These are phyloP conservation scores for Halesus radiatus DNA, from an alignment of 1,140 invertebrate species.

Conservation along the genomic window DNA sequence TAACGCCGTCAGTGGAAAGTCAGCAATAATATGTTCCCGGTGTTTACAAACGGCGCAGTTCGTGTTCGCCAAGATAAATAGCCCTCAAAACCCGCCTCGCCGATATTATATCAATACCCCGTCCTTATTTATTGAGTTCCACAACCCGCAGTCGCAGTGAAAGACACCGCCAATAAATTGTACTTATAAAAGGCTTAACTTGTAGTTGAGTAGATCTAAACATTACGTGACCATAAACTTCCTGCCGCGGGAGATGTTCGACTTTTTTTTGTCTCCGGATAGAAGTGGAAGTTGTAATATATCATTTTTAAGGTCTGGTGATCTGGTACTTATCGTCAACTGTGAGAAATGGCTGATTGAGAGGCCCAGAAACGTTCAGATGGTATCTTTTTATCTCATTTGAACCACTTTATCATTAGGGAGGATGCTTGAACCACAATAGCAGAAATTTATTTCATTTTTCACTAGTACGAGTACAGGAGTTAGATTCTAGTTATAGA, in stretches of 20 bases:
- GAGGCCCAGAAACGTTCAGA: neutral
- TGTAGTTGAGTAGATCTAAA: conserved; percentile 11
- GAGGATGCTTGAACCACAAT: too few relatives aligned
- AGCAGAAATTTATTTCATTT: too few relatives aligned
- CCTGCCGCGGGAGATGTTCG: neutral
- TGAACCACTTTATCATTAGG: too few relatives aligned
- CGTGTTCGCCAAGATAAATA: conserved; percentile 8
- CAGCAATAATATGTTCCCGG: conserved; percentile 13
- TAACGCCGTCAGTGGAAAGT: neutral
- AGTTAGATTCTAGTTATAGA: too few relatives aligned
- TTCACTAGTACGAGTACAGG: too few relatives aligned
- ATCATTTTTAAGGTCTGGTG: neutral
- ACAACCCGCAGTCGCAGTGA: neutral
- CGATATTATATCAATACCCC: conserved; percentile 22
- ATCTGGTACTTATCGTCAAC: neutral
- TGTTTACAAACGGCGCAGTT: neutral
- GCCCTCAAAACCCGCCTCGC: neutral
- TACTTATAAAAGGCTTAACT: conserved; percentile 12
- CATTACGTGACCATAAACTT: conserved; percentile 27
- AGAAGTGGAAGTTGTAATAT: neutral
- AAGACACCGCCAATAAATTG: conserved; percentile 13
- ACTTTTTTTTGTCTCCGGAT: neutral
- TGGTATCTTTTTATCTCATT: neutral
- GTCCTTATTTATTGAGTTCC: conserved; percentile 27
- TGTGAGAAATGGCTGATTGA: conserved; percentile 1